phyloP scores from a whole-genome alignment of 2,797 vertebrate genomes.

The Anabacerthia variegaticeps region DNA sequence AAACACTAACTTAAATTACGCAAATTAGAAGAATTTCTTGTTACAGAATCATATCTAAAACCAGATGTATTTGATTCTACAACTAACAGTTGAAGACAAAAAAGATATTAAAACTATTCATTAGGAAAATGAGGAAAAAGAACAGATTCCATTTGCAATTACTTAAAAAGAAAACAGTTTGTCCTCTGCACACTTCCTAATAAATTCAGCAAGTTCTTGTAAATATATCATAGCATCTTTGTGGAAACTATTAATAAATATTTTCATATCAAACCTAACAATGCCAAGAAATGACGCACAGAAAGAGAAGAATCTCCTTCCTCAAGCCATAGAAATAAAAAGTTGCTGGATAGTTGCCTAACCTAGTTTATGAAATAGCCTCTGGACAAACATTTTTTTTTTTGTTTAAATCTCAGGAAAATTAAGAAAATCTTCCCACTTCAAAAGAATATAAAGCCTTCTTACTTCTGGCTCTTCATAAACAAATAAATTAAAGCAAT shows the following conservation, averaged over 20 bases:
- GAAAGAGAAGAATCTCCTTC: background rate
- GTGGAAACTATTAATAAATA: background rate
- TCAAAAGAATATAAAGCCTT: constrained; percentile 50
- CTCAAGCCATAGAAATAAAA: background rate
- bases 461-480: constrained; percentile 53
- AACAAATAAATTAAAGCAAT: constrained; percentile 46
- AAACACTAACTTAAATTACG: background rate
- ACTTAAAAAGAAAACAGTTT: background rate
- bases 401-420: background rate
- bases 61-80: background rate
- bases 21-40: background rate
- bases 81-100: background rate
- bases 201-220: background rate
- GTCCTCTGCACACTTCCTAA: background rate
- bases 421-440: constrained; percentile 21
- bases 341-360: background rate
- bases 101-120: background rate
- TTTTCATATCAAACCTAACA: background rate
- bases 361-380: background rate
- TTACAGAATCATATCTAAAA: background rate
- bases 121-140: background rate
- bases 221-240: background rate
- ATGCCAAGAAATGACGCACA: background rate
- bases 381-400: background rate
- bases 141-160: background rate